These are phyloP conservation scores for Spheniscus mendiculus DNA, from an alignment of 2,113 vertebrate species.

Conservation along the genomic window DNA sequence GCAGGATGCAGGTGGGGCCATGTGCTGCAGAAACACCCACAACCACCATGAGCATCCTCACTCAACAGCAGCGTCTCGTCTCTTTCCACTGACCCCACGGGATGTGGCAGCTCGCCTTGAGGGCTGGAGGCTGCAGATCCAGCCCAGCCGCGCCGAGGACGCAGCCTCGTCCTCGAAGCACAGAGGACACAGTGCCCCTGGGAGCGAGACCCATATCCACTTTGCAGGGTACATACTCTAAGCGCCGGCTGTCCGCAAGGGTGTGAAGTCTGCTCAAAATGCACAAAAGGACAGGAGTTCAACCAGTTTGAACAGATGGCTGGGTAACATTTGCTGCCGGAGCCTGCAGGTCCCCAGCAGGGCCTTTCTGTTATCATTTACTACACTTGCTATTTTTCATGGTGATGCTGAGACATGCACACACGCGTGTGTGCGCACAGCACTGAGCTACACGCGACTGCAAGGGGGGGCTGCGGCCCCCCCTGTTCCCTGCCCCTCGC, in stretches of 20 bases:
- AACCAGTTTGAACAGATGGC: neutral
- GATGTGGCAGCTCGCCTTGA: rapidly evolving
- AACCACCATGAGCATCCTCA: rapidly evolving
- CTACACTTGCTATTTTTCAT: neutral
- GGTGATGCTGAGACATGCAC: neutral
- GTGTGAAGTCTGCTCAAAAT: rapidly evolving
- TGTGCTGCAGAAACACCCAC: neutral
- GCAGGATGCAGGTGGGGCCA: neutral
- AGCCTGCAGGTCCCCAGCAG: neutral
- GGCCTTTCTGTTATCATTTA: neutral
- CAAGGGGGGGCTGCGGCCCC: neutral
- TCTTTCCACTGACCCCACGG: rapidly evolving
- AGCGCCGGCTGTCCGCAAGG: rapidly evolving
- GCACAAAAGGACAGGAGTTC: rapidly evolving
- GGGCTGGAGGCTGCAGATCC: neutral
- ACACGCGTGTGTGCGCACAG: neutral
- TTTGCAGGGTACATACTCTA: rapidly evolving
- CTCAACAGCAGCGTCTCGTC: rapidly evolving
- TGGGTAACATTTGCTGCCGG: neutral
- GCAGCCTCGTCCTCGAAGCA: rapidly evolving
- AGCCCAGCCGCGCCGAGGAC: rapidly evolving
- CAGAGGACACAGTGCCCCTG: rapidly evolving
- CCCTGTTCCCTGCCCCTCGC: neutral
- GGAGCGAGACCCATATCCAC: rapidly evolving
- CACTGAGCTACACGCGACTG: neutral